Evolutionary conservation across 2,113 vertebrate species (phyloP).

Genomic region (Hydropotes inermis): DNA sequence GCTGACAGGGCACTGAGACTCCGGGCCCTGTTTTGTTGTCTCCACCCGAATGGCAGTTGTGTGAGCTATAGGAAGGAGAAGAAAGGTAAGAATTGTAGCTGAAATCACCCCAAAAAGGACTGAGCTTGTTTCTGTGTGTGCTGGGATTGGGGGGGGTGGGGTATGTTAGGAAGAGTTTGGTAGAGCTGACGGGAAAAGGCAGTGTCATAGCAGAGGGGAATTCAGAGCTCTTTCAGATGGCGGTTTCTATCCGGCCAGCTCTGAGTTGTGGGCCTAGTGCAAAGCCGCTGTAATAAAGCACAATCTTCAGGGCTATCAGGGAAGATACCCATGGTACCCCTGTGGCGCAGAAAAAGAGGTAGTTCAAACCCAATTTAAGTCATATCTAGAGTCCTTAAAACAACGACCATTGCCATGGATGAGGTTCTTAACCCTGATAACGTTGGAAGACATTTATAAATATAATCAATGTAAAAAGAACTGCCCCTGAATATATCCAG

Average conservation of each 20-base stretch:
- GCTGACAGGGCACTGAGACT: background rate
- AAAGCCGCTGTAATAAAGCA: background rate
- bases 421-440: background rate
- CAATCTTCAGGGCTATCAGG: background rate
- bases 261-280: too few species aligned
- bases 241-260: background rate
- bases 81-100: background rate
- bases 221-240: background rate
- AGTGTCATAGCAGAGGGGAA: background rate
- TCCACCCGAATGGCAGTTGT: background rate
- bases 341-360: too few species aligned
- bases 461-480: background rate
- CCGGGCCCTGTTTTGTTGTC: background rate
- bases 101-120: background rate
- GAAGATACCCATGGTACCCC: fast-evolving
- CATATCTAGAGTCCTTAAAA: background rate
- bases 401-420: background rate
- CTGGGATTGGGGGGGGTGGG: background rate
- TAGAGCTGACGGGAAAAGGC: background rate
- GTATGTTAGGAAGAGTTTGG: background rate
- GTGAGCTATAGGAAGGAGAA: background rate
- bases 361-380: background rate
- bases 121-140: background rate
- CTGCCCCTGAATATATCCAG: background rate
- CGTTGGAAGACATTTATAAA: background rate